phyloP scores from a whole-genome alignment of 1,140 invertebrate genomes.

The Papilio dardanus region DNA sequence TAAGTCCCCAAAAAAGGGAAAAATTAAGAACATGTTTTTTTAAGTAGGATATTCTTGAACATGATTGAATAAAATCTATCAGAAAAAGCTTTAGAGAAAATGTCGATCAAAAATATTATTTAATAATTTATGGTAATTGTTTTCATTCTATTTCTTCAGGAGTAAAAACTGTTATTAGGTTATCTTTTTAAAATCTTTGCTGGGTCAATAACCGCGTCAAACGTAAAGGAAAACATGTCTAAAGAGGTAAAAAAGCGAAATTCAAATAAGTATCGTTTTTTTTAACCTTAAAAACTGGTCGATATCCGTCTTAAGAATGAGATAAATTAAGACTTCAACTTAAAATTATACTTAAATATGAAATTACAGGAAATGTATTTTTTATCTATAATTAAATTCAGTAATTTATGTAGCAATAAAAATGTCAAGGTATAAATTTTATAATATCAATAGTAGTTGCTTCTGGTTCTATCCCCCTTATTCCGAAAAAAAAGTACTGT shows the following conservation, averaged over 20 bases:
- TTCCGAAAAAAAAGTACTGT: too few species aligned
- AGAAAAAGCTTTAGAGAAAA: too few species aligned
- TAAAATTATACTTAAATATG: constrained; percentile 1
- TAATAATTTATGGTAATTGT: too few species aligned
- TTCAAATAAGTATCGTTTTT: background rate
- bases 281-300: background rate
- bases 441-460: background rate
- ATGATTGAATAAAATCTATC: too few species aligned
- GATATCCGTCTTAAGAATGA: background rate
- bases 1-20: too few species aligned
- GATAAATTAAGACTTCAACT: background rate
- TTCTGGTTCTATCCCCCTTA: too few species aligned
- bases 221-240: background rate
- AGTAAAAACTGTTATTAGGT: background rate
- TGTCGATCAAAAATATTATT: too few species aligned
- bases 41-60: too few species aligned
- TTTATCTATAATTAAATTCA: background rate
- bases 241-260: background rate
- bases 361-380: background rate
- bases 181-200: background rate
- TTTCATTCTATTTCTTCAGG: too few species aligned
- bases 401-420: background rate
- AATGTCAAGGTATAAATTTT: background rate
- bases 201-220: background rate
- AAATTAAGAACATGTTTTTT: too few species aligned